A percentile compares a stretch with the other conserved stretches of the same genome.
phyloP scores from a whole-genome alignment of 2,113 vertebrate genomes.

The Phyllostomus hastatus region DNA sequence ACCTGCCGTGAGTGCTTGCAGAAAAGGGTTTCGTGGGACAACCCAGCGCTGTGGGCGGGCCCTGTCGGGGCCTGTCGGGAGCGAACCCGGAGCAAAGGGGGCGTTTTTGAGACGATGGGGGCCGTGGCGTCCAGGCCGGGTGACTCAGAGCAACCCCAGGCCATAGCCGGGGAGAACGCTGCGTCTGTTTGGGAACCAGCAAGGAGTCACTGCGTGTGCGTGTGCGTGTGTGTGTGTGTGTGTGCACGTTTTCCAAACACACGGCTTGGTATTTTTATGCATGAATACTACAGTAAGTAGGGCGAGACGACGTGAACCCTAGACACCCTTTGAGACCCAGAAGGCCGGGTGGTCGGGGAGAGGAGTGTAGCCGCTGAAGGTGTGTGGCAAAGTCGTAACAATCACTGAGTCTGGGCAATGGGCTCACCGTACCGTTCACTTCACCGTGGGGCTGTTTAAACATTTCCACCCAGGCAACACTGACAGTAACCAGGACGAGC shows the following conservation, averaged over 20 bases:
- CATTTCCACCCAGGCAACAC: background rate
- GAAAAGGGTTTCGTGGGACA: background rate
- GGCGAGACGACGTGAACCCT: background rate
- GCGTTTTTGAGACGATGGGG: fast-evolving
- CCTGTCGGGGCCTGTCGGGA: background rate
- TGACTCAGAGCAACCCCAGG: background rate
- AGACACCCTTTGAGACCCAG: fast-evolving
- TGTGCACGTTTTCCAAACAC: background rate
- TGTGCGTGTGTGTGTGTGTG: background rate
- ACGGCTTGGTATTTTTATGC: background rate
- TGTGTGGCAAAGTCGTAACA: too few species aligned
- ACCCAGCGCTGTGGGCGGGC: background rate
- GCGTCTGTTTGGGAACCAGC: background rate
- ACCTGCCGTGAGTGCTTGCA: background rate
- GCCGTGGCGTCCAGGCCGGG: fast-evolving
- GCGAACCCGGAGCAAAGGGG: background rate
- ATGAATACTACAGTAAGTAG: background rate
- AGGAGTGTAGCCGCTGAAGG: background rate
- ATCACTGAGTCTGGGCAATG: background rate
- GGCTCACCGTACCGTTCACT: background rate
- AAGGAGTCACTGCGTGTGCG: fast-evolving
- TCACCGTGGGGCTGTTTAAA: background rate
- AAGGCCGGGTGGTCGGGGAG: fast-evolving
- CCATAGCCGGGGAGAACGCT: background rate
- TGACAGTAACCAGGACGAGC: background rate